Conservation (phyloP, 2,113 vertebrate genomes). For the Corythoichthys intestinalis region DNA sequence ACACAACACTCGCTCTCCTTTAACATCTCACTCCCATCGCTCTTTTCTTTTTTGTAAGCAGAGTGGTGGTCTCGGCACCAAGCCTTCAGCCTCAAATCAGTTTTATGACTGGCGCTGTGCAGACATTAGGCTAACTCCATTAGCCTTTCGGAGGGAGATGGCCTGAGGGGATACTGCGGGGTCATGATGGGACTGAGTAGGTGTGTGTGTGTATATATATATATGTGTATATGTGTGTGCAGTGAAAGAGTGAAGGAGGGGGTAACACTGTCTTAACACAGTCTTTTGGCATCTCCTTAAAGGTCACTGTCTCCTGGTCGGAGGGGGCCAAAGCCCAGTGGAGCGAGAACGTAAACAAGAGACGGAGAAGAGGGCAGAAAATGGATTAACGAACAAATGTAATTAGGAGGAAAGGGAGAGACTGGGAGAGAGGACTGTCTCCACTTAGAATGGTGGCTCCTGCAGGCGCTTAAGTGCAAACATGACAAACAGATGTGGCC, state of each 20-base stretch:
- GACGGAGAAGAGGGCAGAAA: slow-evolving; percentile 71
- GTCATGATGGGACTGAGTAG: slow-evolving; percentile 46
- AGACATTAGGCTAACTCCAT: slow-evolving; percentile 77
- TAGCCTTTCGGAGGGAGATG: slow-evolving; percentile 67
- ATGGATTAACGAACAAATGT: slow-evolving; percentile 76
- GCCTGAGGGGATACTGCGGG: slow-evolving; percentile 66
- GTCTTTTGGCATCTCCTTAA: slow-evolving; percentile 72
- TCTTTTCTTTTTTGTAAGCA: slow-evolving; percentile 61
- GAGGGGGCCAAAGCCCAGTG: slow-evolving; percentile 61
- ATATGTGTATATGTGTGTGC: slow-evolving; percentile 8
- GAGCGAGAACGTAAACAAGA: slow-evolving; percentile 70
- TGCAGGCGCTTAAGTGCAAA: slow-evolving; percentile 72
- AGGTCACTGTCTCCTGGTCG: slow-evolving; percentile 71
- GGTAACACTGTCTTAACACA: slow-evolving; percentile 59
- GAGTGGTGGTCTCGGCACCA: slow-evolving; percentile 68
- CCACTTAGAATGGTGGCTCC: slow-evolving; percentile 65
- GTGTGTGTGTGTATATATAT: slow-evolving; percentile 7
- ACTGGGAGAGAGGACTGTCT: slow-evolving; percentile 67
- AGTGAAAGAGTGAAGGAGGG: slow-evolving; percentile 58
- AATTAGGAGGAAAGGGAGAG: slow-evolving; percentile 69
- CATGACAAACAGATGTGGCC: slow-evolving; percentile 75
- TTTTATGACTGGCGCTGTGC: slow-evolving; percentile 72
- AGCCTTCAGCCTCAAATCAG: slow-evolving; percentile 77
- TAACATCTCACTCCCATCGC: slow-evolving; percentile 67
- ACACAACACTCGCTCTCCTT: slow-evolving; percentile 61